Evolutionary conservation across 64 coral and sea anemone genomes (phyloP).

Genomic region (Trachythela sp.): DNA sequence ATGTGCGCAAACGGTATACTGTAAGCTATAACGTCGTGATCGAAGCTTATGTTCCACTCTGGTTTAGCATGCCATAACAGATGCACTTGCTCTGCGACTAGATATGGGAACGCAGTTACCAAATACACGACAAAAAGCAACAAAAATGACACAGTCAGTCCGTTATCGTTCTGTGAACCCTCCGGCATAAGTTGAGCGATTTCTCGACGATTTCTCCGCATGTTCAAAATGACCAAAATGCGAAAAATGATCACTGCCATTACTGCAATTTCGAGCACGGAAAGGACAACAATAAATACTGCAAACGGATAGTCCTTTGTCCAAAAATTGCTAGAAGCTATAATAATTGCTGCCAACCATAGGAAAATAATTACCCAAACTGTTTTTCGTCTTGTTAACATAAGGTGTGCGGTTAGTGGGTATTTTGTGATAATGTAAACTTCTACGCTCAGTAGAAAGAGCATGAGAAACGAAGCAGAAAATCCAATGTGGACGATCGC

Average conservation of each 20-base stretch:
- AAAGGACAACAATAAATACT: background rate
- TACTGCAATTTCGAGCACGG: background rate
- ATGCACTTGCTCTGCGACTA: background rate
- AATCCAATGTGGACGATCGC: background rate
- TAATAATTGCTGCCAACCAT: background rate
- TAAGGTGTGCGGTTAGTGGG: background rate
- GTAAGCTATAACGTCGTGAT: background rate
- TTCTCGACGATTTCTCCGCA: background rate
- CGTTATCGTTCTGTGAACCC: background rate
- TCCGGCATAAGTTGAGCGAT: background rate
- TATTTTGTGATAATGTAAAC: background rate
- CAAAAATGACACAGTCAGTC: background rate
- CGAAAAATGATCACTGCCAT: background rate
- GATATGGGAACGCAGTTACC: background rate
- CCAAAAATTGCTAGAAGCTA: background rate
- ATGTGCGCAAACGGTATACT: background rate
- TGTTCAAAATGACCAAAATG: background rate
- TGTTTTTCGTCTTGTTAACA: background rate
- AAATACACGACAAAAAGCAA: background rate
- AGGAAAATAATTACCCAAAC: background rate
- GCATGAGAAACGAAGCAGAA: background rate
- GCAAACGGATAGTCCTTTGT: background rate
- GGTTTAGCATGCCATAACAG: background rate
- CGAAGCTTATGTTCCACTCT: background rate
- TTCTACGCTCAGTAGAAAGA: background rate